These are phyloP conservation scores for Coenonympha glycerion DNA, from an alignment of 2,888 invertebrate species.

Conservation along the genomic window DNA sequence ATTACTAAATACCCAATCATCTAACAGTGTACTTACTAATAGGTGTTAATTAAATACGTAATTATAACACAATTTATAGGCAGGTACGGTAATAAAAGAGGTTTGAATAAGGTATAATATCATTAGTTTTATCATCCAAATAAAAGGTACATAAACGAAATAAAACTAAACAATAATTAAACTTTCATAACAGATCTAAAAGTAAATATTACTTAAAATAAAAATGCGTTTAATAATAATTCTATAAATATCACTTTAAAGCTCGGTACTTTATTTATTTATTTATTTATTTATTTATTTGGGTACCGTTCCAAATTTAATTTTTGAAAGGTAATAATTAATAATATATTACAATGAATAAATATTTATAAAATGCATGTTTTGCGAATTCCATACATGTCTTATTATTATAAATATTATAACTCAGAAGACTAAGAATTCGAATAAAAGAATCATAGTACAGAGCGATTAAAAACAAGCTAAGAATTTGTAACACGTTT, in stretches of 20 bases:
- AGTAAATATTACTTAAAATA: neutral
- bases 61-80: neutral
- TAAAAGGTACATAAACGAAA: neutral
- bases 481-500: slow-evolving; percentile 4
- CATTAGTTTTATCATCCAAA: neutral
- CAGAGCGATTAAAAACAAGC: neutral
- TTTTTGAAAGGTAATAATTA: neutral
- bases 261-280: too few species aligned
- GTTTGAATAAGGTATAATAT: neutral
- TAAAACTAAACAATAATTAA: neutral
- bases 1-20: neutral
- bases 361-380: neutral
- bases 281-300: too few species aligned
- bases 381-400: neutral
- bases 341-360: neutral
- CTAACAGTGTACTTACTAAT: too few species aligned
- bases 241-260: neutral
- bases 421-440: neutral
- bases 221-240: neutral
- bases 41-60: neutral
- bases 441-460: neutral
- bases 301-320: neutral
- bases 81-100: neutral
- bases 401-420: neutral
- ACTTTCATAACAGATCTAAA: neutral